A percentile compares a stretch with the other conserved stretches of the same genome.
Evolutionary conservation across 2,113 vertebrate species (phyloP).

Genomic region (Irena cyanogastra): DNA sequence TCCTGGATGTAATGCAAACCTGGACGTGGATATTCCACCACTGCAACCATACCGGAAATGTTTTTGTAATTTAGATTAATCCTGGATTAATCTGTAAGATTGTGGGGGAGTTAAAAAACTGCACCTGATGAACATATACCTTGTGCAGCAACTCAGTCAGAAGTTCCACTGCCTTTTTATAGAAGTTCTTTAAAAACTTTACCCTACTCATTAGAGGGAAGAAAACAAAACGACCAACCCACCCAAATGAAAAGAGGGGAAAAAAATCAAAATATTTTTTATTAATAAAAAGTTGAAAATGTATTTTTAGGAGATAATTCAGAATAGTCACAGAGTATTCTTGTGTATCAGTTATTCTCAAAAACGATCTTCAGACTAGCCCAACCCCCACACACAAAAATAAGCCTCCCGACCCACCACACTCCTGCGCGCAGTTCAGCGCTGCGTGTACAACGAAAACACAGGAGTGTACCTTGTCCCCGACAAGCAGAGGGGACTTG

Average conservation of each 20-base stretch:
- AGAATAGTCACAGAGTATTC: no score
- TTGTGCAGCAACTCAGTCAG: neutral
- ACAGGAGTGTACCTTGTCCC: neutral
- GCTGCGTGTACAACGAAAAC: neutral
- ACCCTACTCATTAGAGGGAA: neutral
- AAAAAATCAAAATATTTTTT: neutral
- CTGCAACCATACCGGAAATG: neutral
- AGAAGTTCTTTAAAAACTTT: neutral
- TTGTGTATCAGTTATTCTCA: neutral
- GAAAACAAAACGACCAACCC: neutral
- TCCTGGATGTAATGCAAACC: neutral
- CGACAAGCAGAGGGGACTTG: no score
- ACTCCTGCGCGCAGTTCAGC: fast-evolving
- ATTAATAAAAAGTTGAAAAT: neutral
- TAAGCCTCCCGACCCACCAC: neutral
- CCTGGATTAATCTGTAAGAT: neutral
- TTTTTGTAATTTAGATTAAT: neutral
- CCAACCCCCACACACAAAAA: neutral
- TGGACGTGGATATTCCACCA: neutral
- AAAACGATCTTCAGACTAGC: neutral
- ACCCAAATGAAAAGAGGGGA: neutral
- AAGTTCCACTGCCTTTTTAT: neutral
- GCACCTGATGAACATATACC: neutral
- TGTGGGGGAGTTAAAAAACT: neutral
- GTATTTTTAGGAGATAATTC: neutral